Base-by-base conservation (phyloP, 2,888 invertebrate species). In the Melieria crassipennis region DNA sequence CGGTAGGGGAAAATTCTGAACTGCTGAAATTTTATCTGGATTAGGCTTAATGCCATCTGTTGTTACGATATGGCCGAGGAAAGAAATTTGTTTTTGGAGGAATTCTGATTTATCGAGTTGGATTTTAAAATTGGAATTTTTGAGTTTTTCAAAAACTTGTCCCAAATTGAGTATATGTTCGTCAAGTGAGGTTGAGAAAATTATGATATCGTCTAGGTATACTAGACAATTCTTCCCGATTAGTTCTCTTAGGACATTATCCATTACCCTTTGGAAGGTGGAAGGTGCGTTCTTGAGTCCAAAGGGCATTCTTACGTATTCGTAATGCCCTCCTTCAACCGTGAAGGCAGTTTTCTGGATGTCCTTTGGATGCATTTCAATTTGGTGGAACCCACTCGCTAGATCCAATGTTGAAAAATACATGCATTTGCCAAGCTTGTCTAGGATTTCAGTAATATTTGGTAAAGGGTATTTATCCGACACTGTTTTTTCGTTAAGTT, bases 1-100 rank as follows among this genome's bases (percentile, higher is more conserved):
- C 4, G 69, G 63, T 7, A 72, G 61, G 1, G 63, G 63, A 42
- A 69, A 66, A 4, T 62, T 65, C 46, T 69, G 45, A 3, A 72
- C 13, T 0, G 72, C 70, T 3, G 58, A 7, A 9, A 73, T 62
- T 57, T 73, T 73, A 42, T 30, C 55, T 45, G 73, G 73, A 10
- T 70, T 64, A 6, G 60, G 64, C 13, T 64, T 73, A 48, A 73
- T 67, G 5, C 65, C 71, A 0, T 71, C 62, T 2, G 65, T 57
- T 0, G 70, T 30, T 16, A 73, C 45, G 1, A 73, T 48, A 45
- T 70, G 70, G 11, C 69, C 68, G 1, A 71, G 16, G 47, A 71
- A 73, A 1, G 60, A 13, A 1, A 46, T 69, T 16, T 71, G 65
- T 9, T 73, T 67, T 6, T 47, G 16, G 0, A 70, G 9, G 48